Evolutionary conservation across 2,113 vertebrate species (phyloP), one percentile per base, ranked within the genome.

Genomic region (Sterrhoptilus dennistouni): DNA sequence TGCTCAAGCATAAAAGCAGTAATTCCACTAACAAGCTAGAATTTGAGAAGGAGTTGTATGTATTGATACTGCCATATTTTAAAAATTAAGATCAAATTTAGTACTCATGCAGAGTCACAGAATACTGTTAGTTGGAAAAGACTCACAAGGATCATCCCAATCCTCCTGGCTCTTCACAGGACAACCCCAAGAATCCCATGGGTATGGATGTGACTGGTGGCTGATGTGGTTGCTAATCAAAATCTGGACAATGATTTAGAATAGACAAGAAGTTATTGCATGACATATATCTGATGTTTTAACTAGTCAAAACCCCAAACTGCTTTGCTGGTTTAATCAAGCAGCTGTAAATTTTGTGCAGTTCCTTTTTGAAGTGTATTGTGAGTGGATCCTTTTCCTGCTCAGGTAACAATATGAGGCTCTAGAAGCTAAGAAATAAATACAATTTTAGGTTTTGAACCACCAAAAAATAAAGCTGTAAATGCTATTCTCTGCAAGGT

Each of bases 351-450:
- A 47, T 70, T 50, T 78, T 75, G 19, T 54, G 35, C 35, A 59
- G 25, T 54, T 72, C 10, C 9, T 74, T 60, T 47, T 36, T 57
- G 24, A 60, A 56, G 31, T 74, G 2, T 7, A 3, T 20, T 64
- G 13, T 79, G 53, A 52, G 44, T 59, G 25, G 14, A 16, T 74
- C 64, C 27, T 33, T 88, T 80, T 61, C 5, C 29, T 68, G 53
- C 54, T 80, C 4, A 52, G 19, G 24, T 66, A 23, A 36, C 0
- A 2, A 8, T 22, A 8, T 1, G 27, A 36, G 5, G 15, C 47
- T 79, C 22, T 8, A 50, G 38, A 50, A 86, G 27, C 19, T 50
- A 10, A 59, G 44, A 47, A 91, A 82, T 64, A 90, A 90, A 52
- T 17, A 35, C 6, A 7, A 3, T 50, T 76, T 80, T 45, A 50